These are phyloP conservation scores for Indri indri DNA, from an alignment of 2,113 vertebrate species.

Conservation along the genomic window DNA sequence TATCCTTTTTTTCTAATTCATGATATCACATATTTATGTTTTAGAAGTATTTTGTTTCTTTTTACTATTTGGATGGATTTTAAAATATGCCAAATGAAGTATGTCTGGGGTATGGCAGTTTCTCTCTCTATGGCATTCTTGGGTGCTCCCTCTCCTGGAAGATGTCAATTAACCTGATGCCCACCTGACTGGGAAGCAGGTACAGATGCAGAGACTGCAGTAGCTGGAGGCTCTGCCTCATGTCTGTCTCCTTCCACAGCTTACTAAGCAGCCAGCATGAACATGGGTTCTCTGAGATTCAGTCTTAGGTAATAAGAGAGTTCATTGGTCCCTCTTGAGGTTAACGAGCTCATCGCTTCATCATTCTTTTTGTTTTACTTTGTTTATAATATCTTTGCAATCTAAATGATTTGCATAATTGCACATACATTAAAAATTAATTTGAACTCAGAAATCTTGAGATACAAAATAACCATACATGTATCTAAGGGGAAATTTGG, in stretches of 20 bases:
- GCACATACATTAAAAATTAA: conserved; percentile 67
- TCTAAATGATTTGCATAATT: conserved; percentile 68
- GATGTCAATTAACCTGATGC: background rate
- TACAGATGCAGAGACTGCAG: background rate
- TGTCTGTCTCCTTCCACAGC: background rate
- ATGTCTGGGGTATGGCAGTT: background rate
- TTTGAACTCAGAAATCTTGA: conserved; percentile 46
- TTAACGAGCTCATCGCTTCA: conserved; percentile 60
- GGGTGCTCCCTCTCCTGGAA: background rate
- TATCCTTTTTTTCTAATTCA: background rate
- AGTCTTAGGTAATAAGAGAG: conserved; percentile 7
- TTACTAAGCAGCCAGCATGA: conserved; percentile 47
- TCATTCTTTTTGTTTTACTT: conserved; percentile 61
- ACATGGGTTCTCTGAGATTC: background rate
- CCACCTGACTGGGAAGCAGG: background rate
- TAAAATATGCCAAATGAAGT: background rate
- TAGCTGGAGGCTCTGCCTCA: background rate
- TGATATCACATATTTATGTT: background rate
- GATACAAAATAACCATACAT: conserved; percentile 8
- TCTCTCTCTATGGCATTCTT: background rate
- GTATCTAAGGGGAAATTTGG: background rate
- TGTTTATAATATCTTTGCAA: conserved; percentile 51
- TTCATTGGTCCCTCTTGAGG: conserved; percentile 6
- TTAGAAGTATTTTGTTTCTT: background rate
- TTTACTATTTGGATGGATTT: background rate